phyloP scores from a whole-genome alignment of 2,113 vertebrate species.

The Callaeas wilsoni region DNA sequence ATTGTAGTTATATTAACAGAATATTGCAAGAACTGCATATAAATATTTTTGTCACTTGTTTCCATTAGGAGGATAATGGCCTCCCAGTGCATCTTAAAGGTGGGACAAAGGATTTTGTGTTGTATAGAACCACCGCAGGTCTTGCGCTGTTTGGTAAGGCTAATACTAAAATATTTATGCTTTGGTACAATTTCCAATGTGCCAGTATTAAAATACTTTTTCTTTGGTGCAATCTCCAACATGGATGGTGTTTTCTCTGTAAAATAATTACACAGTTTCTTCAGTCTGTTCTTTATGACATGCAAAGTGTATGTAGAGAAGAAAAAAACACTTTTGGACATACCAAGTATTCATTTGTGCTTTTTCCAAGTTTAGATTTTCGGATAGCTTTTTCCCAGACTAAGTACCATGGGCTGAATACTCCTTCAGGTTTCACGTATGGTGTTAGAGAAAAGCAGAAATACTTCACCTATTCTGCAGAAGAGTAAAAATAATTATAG shows the following conservation, averaged over 20 bases:
- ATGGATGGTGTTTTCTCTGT: background rate
- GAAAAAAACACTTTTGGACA: background rate
- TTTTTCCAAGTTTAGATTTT: background rate
- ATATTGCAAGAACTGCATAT: background rate
- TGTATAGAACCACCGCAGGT: conserved; percentile 82
- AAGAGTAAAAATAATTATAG: background rate
- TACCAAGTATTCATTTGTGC: background rate
- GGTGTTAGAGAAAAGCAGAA: background rate
- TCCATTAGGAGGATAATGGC: conserved; percentile 85
- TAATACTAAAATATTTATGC: background rate
- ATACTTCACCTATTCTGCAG: background rate
- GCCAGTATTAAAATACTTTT: background rate
- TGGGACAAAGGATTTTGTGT: conserved; percentile 74
- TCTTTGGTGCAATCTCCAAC: background rate
- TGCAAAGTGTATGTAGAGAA: background rate
- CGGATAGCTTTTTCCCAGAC: background rate
- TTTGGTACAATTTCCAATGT: background rate
- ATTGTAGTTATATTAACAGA: background rate
- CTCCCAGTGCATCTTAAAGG: conserved; percentile 89
- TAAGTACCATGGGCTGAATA: background rate
- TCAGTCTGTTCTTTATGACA: background rate
- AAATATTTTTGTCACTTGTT: background rate
- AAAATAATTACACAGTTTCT: rapidly evolving
- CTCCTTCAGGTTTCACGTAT: background rate
- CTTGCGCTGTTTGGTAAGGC: conserved; percentile 81